Evolutionary conservation across 2,888 invertebrate genomes (phyloP).

Genomic region (Shargacucullia verbasci): DNA sequence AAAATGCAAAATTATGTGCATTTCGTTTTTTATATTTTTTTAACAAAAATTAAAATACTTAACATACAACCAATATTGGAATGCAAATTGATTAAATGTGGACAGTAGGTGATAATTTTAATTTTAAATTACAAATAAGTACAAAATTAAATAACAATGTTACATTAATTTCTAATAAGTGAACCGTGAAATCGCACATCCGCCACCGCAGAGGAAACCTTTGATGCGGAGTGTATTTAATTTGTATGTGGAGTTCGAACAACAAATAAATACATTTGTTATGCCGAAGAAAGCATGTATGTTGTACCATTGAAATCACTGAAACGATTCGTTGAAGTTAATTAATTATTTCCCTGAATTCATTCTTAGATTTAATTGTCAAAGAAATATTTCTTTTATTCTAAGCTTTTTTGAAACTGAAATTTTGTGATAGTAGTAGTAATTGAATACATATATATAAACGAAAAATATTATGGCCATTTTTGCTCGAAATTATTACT

Average conservation of each 20-base stretch:
- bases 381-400: no score
- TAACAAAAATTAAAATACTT: no score
- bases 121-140: constrained; percentile 38
- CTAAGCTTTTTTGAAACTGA: no score
- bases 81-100: constrained; percentile 16
- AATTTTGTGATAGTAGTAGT: no score
- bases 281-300: constrained; percentile 15
- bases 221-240: constrained; percentile 48
- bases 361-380: neutral
- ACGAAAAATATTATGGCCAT: no score
- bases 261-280: constrained; percentile 35
- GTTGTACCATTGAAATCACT: constrained; percentile 5
- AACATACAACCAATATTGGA: no score
- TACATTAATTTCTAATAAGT: constrained; percentile 43
- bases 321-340: constrained; percentile 7
- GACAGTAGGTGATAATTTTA: constrained; percentile 29
- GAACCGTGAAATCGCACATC: constrained; percentile 47
- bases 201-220: constrained; percentile 35
- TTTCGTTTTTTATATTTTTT: no score
- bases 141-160: constrained; percentile 32
- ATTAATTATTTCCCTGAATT: constrained; percentile 5
- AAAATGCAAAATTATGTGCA: neutral
- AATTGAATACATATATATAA: no score
- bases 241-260: constrained; percentile 33
- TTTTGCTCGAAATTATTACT: no score